Base-by-base conservation (phyloP, 1,140 invertebrate genomes). In the Capitella teleta region DNA sequence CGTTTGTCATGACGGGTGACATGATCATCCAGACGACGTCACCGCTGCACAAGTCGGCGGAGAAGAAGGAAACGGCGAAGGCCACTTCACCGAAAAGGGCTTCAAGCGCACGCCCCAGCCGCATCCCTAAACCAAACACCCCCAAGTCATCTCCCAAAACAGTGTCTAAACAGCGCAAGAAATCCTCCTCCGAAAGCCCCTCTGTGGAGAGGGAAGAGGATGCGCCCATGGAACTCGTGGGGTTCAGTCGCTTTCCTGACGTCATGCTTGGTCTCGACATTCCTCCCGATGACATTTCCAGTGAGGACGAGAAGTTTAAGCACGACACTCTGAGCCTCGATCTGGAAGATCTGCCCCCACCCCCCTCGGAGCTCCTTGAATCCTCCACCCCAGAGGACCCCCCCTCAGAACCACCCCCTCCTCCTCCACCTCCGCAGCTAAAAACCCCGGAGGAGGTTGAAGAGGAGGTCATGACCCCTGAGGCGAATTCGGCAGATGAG, bases 1-100 rank as follows among this genome's bases (percentile, higher is more conserved):
- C 68, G 45, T 70, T 68, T 60, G 52, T 70, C 12, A 70, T 71
- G 66, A 71, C 68, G 24, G 67, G 67, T 43, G 68, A 71, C 50
- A 68, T 66, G 61, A 69, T 71, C 12, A 69, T 71, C 26, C 60
- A 60, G 47, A 71, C 65, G 24, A 41, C 30, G n/a, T 52, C 62
- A 23, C 55, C 63, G 10, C 57, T 60, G 19, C 61, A 62, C 34
- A 47, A 41, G 19, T 47, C 44, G 25, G 23, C 30, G 26, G 41
- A 52, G 37, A 48, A 49, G 28, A 26, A n/a, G 16, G 21, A 18
- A 3, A 21, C 14, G 25, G 23, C 19, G 6, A 24, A 19, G 8
- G 38, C 38, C 16, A 24, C 19, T 40, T 40, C 38, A 19, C 38
- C 38, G 2, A 40, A 40, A 40, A 40, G 36, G 16, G 14, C 16